Base-by-base conservation (phyloP, 2,888 invertebrate species). In the Acanthosepion pharaonis region DNA sequence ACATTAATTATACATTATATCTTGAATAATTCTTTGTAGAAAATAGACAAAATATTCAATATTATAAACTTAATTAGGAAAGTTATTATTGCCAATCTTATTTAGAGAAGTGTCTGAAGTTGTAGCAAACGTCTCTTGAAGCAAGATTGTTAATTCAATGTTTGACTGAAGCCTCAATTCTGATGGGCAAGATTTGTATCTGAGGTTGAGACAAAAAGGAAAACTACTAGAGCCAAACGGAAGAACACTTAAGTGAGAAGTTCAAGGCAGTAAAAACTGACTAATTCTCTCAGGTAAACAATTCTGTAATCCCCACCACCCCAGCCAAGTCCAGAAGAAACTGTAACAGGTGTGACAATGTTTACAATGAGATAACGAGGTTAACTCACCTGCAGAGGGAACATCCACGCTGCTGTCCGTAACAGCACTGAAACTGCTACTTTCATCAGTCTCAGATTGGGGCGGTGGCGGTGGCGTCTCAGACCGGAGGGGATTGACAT, bases 391-490 rank as follows among this genome's bases (percentile, higher is more conserved):
- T 53, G 93, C n/a, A 49, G 53, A 94, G 64, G 96, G 95, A 28
- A 96, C 96, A 95, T 97, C 97, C 1, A 96, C 96, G 94, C 97
- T 97, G 94, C 96, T 96, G 94, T 96, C 96, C 48, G 96, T 96
- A n/a, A 95, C 95, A 25, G 96, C 96, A 95, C 96, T 96, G 33
- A 95, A 95, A 94, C 96, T 96, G 94, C 96, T 96, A 93, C 95
- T 95, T 93, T 95, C 95, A n/a, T 96, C 96, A 91, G 51, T 96
- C 96, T 94, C 96, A 95, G 93, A 96, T 96, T 4, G 96, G 95
- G 51, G 96, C 95, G 11, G 95, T 3, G 49, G 59, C 9, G 91
- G 48, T 23, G 94, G 33, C 33, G 55, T 33, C 42, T 91, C 92
- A 28, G 33, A 18, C 95, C 95, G 95, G 55, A 95, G 94, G 18